Conservation (phyloP, 2,888 invertebrate species). For the Orthonychiurus folsomi region DNA sequence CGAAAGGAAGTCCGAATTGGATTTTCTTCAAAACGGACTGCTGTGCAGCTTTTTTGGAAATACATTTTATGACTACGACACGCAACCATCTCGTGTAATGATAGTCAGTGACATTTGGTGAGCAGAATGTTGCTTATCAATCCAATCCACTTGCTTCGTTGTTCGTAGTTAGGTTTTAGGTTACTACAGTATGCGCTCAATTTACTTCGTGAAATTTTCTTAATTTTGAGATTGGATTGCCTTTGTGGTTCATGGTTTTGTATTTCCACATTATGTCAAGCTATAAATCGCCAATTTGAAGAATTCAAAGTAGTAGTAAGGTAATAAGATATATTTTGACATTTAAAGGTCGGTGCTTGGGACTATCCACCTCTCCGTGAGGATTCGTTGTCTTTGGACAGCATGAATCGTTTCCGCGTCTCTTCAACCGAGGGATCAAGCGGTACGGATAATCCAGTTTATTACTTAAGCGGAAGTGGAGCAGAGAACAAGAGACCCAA, state of each 20-base stretch:
- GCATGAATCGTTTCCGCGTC: slow-evolving; percentile 7
- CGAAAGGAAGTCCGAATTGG: no score
- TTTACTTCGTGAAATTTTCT: background rate
- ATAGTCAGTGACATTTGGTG: no score
- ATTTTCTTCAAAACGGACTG: no score
- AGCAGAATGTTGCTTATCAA: no score
- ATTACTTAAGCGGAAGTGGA: slow-evolving; percentile 11
- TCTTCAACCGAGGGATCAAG: background rate
- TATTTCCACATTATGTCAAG: background rate
- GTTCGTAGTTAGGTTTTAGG: no score
- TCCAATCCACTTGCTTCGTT: no score
- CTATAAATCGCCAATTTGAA: background rate
- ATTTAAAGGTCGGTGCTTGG: no score
- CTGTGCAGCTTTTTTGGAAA: no score
- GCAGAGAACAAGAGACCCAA: slow-evolving; percentile 15
- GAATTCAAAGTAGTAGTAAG: background rate
- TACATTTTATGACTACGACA: no score
- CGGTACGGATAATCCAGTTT: slow-evolving; percentile 14
- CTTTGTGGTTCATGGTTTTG: background rate
- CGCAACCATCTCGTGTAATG: no score
- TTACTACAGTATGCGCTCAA: background rate
- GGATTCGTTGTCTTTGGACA: background rate
- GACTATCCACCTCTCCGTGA: no score
- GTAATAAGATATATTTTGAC: no score
- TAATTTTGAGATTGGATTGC: background rate